phyloP scores from a whole-genome alignment of 2,113 vertebrate genomes.

The Dasyurus viverrinus region DNA sequence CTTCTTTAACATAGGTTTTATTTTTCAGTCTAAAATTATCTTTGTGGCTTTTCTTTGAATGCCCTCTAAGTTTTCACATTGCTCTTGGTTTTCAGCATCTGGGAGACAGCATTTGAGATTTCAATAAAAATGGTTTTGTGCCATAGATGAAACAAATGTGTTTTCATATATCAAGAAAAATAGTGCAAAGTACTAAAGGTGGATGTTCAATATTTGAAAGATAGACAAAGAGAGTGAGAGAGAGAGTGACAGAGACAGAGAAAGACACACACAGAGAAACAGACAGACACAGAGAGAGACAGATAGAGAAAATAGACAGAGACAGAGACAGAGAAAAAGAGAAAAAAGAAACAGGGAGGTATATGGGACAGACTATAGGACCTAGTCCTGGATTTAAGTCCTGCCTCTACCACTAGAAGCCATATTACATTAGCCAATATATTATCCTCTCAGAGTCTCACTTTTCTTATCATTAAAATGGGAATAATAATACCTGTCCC shows the following conservation, averaged over 20 bases:
- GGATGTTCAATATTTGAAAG: not conserved
- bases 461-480: not conserved
- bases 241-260: no score
- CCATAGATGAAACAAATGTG: not conserved
- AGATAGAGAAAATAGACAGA: no score
- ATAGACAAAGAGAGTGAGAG: not conserved
- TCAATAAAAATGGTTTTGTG: not conserved
- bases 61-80: not conserved
- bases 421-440: not conserved
- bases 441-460: not conserved
- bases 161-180: not conserved
- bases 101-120: not conserved
- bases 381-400: not conserved
- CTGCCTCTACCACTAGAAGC: not conserved
- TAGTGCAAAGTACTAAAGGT: not conserved
- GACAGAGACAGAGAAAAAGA: no score
- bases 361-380: not conserved
- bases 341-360: no score
- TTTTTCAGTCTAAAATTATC: constrained; percentile 10
- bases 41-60: not conserved
- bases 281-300: no score
- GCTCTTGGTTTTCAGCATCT: not conserved
- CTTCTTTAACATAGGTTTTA: not conserved
- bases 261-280: no score
- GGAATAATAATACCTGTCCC: not conserved